These are phyloP conservation scores for Leucophora obtusa DNA, from an alignment of 2,888 invertebrate species.

Conservation along the genomic window DNA sequence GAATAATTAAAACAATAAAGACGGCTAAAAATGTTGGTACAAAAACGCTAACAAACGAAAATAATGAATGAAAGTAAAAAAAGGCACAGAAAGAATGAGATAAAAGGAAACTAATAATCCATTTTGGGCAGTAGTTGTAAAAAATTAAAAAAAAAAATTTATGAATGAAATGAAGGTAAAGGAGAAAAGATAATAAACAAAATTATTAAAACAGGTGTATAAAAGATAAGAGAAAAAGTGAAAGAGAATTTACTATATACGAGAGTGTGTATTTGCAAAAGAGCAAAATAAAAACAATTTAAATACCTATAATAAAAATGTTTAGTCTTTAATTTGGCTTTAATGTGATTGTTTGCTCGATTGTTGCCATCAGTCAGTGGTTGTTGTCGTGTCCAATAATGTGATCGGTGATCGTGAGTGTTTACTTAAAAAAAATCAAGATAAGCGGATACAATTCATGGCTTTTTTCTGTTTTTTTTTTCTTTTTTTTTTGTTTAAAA, in stretches of 20 bases:
- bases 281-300: conserved; percentile 25
- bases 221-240: conserved; percentile 32
- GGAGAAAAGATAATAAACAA: conserved; percentile 16
- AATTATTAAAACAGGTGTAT: conserved; percentile 43
- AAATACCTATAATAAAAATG: conserved; percentile 7
- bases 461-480: conserved; percentile 20
- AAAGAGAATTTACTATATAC: background rate
- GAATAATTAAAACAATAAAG: no score
- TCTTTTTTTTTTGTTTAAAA: conserved; percentile 17
- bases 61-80: no score
- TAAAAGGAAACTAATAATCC: background rate
- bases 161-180: conserved; percentile 31
- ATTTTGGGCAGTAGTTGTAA: background rate
- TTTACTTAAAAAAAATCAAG: conserved; percentile 31
- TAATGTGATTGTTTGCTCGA: conserved; percentile 69
- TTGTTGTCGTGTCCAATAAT: conserved; percentile 52
- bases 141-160: background rate
- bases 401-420: conserved; percentile 54
- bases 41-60: background rate
- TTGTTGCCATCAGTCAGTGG: conserved; percentile 53
- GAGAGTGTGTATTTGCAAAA: conserved; percentile 40
- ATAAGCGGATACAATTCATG: conserved; percentile 57
- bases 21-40: background rate
- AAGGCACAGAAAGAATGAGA: background rate
- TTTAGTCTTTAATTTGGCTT: conserved; percentile 76